Percentiles rank a stretch among this genome's conserved stretches.
Conservation (phyloP, 2,113 vertebrate species). For the Patagioenas fasciata region DNA sequence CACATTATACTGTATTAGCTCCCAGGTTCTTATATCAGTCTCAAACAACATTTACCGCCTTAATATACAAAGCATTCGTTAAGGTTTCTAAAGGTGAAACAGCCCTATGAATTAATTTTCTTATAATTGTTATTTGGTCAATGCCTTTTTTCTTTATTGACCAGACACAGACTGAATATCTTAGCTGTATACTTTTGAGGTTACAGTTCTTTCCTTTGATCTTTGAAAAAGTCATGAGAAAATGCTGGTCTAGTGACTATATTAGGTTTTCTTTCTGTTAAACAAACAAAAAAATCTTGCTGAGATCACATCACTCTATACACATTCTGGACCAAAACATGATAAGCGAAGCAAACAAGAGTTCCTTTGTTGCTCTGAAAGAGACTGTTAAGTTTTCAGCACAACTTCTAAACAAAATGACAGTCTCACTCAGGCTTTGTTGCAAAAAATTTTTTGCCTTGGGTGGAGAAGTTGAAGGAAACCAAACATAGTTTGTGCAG, state of each 20-base stretch:
- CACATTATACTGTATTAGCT: background rate
- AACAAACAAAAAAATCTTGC: slow-evolving; percentile 74
- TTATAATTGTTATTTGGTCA: slow-evolving; percentile 61
- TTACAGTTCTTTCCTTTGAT: slow-evolving; percentile 78
- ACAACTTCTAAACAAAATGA: slow-evolving; percentile 66
- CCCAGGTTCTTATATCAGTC: background rate
- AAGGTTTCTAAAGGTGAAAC: slow-evolving; percentile 18
- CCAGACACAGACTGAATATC: slow-evolving; percentile 58
- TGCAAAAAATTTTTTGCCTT: slow-evolving; percentile 33
- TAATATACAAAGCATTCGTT: background rate
- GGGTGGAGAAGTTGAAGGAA: slow-evolving; percentile 37
- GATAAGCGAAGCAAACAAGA: slow-evolving; percentile 79
- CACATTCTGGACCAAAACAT: slow-evolving; percentile 56
- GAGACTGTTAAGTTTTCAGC: slow-evolving; percentile 48
- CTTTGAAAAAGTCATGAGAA: slow-evolving; percentile 72
- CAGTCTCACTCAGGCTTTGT: slow-evolving; percentile 58
- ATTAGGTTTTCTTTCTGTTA: slow-evolving; percentile 67
- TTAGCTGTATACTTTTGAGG: slow-evolving; percentile 61
- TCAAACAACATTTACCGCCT: background rate
- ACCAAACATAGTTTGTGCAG: background rate
- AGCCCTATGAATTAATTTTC: slow-evolving; percentile 51
- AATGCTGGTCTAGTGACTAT: slow-evolving; percentile 66
- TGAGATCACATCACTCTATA: slow-evolving; percentile 75
- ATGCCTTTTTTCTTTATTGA: slow-evolving; percentile 63
- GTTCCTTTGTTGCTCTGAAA: slow-evolving; percentile 71